A percentile compares a stretch with the other conserved stretches of the same genome.
Evolutionary conservation across 1,140 invertebrate genomes (phyloP).

Genomic region (Meloidogyne exigua): DNA sequence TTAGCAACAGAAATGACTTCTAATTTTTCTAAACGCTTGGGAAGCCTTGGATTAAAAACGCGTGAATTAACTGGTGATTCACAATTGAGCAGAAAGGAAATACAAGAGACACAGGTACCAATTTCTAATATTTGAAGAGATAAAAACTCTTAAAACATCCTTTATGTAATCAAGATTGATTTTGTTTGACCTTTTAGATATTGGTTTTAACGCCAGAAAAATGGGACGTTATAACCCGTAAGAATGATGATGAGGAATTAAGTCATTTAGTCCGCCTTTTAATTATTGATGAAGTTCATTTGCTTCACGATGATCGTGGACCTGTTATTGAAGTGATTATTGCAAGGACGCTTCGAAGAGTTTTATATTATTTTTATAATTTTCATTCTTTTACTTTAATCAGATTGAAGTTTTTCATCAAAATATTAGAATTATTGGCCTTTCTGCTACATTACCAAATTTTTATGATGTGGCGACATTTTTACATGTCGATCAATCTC

Average conservation of each 20-base stretch:
- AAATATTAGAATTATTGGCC: slow-evolving; percentile 88
- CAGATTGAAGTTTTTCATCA: slow-evolving; percentile 88
- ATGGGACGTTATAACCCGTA: slow-evolving; percentile 97
- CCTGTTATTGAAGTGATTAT: slow-evolving; percentile 96
- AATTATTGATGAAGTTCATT: slow-evolving; percentile 97
- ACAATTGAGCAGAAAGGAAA: slow-evolving; percentile 90
- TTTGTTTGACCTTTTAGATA: slow-evolving; percentile 69
- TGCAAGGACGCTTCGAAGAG: slow-evolving; percentile 85
- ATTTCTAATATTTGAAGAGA: no score
- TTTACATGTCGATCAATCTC: slow-evolving; percentile 84
- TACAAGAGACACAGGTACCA: slow-evolving; percentile 80
- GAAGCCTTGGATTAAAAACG: slow-evolving; percentile 77
- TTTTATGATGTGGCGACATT: slow-evolving; percentile 94
- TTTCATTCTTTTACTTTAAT: neutral
- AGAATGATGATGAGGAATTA: slow-evolving; percentile 77
- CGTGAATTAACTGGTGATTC: slow-evolving; percentile 95
- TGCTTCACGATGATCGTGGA: slow-evolving; percentile 92
- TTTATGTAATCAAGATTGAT: no score
- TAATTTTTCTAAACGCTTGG: slow-evolving; percentile 82
- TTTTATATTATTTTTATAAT: slow-evolving; percentile 49
- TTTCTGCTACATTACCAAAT: slow-evolving; percentile 96
- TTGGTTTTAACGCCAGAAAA: slow-evolving; percentile 98
- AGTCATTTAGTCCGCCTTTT: slow-evolving; percentile 82
- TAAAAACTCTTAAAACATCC: no score
- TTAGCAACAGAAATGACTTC: slow-evolving; percentile 94